Evolutionary conservation across 2,113 vertebrate species (phyloP).

Genomic region (Odontophorus gujanensis): DNA sequence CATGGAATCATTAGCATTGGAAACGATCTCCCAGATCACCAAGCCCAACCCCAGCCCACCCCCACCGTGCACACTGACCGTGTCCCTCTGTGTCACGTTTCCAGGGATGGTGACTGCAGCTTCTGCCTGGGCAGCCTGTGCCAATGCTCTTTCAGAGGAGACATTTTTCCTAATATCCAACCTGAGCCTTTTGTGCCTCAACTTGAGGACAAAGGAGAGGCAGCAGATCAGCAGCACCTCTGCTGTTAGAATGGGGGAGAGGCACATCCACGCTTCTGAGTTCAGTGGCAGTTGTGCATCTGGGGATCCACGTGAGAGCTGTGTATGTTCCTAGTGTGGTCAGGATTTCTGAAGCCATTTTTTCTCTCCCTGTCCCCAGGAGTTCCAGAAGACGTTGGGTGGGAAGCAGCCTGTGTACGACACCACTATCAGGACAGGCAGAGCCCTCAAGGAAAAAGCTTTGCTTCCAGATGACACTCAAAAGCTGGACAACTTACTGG

Average conservation of each 20-base stretch:
- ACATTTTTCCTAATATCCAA: neutral
- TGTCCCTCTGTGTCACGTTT: neutral
- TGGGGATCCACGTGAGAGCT: neutral
- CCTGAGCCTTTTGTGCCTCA: neutral
- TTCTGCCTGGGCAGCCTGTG: neutral
- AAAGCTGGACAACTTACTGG: conserved; percentile 92
- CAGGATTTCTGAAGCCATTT: neutral
- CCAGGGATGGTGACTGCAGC: neutral
- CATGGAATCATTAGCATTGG: neutral
- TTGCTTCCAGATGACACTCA: conserved; percentile 89
- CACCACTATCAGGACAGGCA: conserved; percentile 93
- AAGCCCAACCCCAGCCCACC: neutral
- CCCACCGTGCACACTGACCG: no score
- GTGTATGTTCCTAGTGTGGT: neutral
- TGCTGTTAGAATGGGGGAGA: neutral
- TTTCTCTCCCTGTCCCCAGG: conserved; percentile 74
- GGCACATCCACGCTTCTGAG: fast-evolving
- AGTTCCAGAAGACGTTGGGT: conserved; percentile 96
- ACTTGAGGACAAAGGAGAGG: neutral
- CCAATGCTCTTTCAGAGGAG: neutral
- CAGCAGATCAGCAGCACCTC: neutral
- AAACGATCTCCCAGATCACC: neutral
- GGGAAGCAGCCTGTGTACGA: conserved; percentile 98
- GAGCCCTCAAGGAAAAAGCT: conserved; percentile 94
- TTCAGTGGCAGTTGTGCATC: neutral